Evolutionary conservation across 2,888 invertebrate species (phyloP).

Genomic region (Drosophila nr. medialis): DNA sequence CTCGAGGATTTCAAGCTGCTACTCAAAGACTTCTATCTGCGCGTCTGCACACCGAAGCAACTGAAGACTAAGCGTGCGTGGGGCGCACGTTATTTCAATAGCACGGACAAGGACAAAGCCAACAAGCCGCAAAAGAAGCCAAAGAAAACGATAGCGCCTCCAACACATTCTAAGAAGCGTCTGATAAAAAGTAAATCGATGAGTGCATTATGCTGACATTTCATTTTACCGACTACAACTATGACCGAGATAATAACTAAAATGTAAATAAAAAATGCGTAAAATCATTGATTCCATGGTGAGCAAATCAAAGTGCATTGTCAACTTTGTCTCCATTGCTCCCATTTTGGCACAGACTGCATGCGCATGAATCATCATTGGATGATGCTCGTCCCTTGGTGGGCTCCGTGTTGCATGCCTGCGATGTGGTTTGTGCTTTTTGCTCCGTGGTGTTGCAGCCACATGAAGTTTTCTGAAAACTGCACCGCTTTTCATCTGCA

Average conservation of each 20-base stretch:
- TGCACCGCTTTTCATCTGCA: neutral
- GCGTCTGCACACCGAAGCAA: constrained; percentile 71
- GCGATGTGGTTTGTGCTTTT: neutral
- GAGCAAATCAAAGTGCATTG: neutral
- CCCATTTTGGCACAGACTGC: neutral
- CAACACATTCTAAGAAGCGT: constrained; percentile 19
- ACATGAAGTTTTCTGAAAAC: constrained; percentile 12
- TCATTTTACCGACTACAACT: neutral
- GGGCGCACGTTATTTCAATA: constrained; percentile 53
- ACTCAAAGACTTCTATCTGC: constrained; percentile 81
- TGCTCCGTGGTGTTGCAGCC: constrained; percentile 21
- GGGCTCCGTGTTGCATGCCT: constrained; percentile 8
- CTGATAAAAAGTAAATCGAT: constrained; percentile 42
- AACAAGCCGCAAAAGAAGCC: constrained; percentile 28
- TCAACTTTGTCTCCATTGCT: neutral
- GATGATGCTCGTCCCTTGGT: neutral
- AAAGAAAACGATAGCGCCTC: neutral
- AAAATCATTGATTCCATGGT: neutral
- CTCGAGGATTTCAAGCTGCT: constrained; percentile 83
- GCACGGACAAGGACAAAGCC: neutral
- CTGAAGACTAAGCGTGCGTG: constrained; percentile 14
- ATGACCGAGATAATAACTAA: constrained; percentile 5
- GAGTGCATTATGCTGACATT: constrained; percentile 35
- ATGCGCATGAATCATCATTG: neutral
- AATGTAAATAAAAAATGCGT: constrained; percentile 17